Conservation (phyloP, 1,140 invertebrate genomes). For the Heliconius nattereri region DNA sequence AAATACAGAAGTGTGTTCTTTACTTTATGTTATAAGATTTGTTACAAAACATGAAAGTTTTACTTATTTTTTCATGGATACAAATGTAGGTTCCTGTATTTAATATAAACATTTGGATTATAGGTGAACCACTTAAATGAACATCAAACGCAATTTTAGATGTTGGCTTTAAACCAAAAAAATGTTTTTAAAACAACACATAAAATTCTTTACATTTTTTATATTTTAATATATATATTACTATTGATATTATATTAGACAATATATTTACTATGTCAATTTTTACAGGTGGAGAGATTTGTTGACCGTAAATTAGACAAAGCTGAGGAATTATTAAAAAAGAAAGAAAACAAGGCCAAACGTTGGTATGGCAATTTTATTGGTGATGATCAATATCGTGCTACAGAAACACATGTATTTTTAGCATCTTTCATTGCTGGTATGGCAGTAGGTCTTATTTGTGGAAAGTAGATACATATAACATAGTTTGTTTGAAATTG, state of each 20-base stretch:
- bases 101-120: no score
- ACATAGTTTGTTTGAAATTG: background rate
- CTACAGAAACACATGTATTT: constrained; percentile 89
- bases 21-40: background rate
- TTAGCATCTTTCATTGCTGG: constrained; percentile 88
- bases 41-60: no score
- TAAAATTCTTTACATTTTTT: no score
- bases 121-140: no score
- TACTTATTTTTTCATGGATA: no score
- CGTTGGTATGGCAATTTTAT: constrained; percentile 87
- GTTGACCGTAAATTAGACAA: constrained; percentile 90
- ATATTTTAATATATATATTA: no score
- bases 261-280: background rate
- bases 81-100: no score
- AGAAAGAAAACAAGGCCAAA: constrained; percentile 84
- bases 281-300: constrained; percentile 87
- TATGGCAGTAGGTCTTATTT: constrained; percentile 84
- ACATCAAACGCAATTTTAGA: no score
- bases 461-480: constrained; percentile 61
- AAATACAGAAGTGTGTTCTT: constrained; percentile 40
- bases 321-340: constrained; percentile 86
- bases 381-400: constrained; percentile 83
- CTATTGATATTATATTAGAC: background rate
- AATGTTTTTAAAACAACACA: no score
- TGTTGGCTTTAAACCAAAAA: no score